Evolutionary conservation across 1,140 invertebrate genomes (phyloP), one percentile per base, ranked within the genome.

Genomic region (Medauroidea extradentata): DNA sequence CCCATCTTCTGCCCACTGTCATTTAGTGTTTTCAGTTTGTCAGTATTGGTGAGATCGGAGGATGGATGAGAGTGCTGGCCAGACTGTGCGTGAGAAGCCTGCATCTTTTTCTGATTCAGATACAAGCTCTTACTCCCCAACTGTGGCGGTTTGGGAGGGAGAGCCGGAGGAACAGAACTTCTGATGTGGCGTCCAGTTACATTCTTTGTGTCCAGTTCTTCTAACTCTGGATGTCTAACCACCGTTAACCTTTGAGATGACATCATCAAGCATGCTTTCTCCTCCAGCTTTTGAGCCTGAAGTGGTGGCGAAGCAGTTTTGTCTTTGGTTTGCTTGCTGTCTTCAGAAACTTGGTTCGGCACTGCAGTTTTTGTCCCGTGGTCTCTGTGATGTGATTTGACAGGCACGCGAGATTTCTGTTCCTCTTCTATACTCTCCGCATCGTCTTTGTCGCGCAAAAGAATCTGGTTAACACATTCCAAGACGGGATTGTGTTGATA

Each of bases 391-490:
- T 49, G 29, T 11, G 21, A 49, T 19, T 16, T 49, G 18, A 49
- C 24, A 16, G 49, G 7, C 13, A 29, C 34, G 24, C 39, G 3
- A 16, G n/a, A 24, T 52, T 24, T 52, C 7, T 16, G 3, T 16
- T 49, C 48, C 48, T 49, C 23, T 24, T 5, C 23, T n/a, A 25
- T 38, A 16, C n/a, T 54, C 23, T 41, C 52, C 29, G 42, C 16
- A 18, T 57, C 44, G 25, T 80, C 79, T 71, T 76, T 76, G 58
- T 81, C 79, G n/a, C 74, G 69, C 14, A 88, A 69, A 5, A 89
- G 73, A 60, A 89, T 89, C 71, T 88, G 86, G 75, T 88, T 89
- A 25, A 89, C 86, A 65, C 86, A 88, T 68, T 89, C 86, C 18
- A 89, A 70, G 1, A 89, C 86, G 1, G 86, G 87, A 73, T 88